phyloP scores from a whole-genome alignment of 2,113 vertebrate genomes.

The Anas platyrhynchos region DNA sequence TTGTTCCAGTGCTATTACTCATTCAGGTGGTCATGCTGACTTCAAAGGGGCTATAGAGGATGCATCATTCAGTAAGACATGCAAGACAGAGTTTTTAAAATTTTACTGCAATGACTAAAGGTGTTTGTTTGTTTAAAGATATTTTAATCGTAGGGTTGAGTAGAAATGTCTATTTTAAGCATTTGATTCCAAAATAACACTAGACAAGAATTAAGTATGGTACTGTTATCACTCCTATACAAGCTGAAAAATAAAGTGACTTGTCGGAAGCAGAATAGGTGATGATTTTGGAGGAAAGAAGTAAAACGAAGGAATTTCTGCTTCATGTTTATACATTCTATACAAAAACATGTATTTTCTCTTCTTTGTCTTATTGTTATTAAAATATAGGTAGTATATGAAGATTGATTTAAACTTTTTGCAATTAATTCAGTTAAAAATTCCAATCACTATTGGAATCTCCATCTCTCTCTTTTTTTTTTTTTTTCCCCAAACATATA shows the following conservation, averaged over 20 bases:
- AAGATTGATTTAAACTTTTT: neutral
- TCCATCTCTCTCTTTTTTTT: neutral
- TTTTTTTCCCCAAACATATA: neutral
- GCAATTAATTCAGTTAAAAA: neutral
- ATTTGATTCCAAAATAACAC: neutral
- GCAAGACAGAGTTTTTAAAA: neutral
- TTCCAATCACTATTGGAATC: neutral
- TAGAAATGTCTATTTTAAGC: neutral
- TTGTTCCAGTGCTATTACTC: neutral
- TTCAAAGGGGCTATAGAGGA: neutral
- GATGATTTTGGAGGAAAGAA: neutral
- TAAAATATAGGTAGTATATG: fast-evolving
- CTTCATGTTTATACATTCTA: neutral
- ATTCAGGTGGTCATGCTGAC: neutral
- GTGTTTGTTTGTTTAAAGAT: neutral
- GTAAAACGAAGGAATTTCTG: neutral
- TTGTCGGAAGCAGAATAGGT: neutral
- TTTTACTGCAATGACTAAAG: neutral
- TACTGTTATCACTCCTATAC: neutral
- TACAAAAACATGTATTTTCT: neutral
- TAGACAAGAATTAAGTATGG: neutral
- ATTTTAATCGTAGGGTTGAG: neutral
- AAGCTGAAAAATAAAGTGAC: neutral
- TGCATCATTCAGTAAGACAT: constrained; percentile 23
- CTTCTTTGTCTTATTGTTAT: neutral